Evolutionary conservation across 2,113 vertebrate genomes (phyloP), one percentile per base, ranked within the genome.

Genomic region (Scatophagus argus): DNA sequence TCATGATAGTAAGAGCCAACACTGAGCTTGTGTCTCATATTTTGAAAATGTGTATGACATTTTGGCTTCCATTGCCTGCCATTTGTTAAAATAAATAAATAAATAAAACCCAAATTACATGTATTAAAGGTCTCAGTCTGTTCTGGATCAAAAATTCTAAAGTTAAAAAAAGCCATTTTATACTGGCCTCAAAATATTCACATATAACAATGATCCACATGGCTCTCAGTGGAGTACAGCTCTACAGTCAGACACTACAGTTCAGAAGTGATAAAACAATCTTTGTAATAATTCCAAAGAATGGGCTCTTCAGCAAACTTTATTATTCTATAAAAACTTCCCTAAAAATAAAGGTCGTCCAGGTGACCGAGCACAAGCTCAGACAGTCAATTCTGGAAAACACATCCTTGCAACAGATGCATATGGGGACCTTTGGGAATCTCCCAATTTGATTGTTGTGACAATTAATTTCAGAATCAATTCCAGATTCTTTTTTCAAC

Each of bases 1-100:
- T 91, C 81, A 88, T 31, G 38, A 72, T 73, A 84, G 88, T 84
- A 90, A 87, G 83, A 78, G 69, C 52, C 38, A 67, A 71, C 59
- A 47, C 61, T 43, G 60, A 85, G 74, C 63, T 72, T 13, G 32
- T 46, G 65, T 73, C 62, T 73, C 82, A 83, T 88, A 89, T 89
- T 81, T 62, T 73, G 41, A 83, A 77, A 74, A 83, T 17, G 14
- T 21, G 46, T 27, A 8, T 78, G 83, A 84, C 81, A 88, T 87
- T 87, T 76, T 77, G 41, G 36, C 81, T 86, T 67, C 36, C 61
- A 60, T n/a, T 73, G 74, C 56, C 49, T 77, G 75, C 76, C 43
- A 69, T 41, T 69, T 6, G 23, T 23, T 19, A 23, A 72, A 63
- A 14, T 13, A 4, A 44, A 10, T 38, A 60, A 74, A 70, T 36